These are phyloP conservation scores for Apamea sordens DNA, from an alignment of 2,888 invertebrate genomes.

Conservation along the genomic window DNA sequence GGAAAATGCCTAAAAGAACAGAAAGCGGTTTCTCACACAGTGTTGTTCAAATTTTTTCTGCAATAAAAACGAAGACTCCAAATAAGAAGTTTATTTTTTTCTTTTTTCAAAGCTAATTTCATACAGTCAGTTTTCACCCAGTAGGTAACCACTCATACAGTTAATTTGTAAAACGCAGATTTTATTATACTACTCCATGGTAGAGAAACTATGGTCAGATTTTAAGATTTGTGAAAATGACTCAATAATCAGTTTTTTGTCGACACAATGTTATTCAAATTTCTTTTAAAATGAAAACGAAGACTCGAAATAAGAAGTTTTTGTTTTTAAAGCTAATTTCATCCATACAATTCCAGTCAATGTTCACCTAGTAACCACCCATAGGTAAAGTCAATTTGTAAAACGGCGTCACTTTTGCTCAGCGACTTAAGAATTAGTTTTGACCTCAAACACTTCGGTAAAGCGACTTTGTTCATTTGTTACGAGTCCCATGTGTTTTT, in stretches of 20 bases:
- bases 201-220: too few relatives aligned
- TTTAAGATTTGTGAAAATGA: too few relatives aligned
- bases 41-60: background rate
- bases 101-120: too few relatives aligned
- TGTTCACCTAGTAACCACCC: constrained; percentile 10
- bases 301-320: background rate
- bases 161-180: too few relatives aligned
- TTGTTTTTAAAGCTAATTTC: background rate
- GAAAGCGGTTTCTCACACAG: background rate
- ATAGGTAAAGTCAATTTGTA: constrained; percentile 39
- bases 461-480: constrained; percentile 65
- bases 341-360: background rate
- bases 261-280: background rate
- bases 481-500: constrained; percentile 75
- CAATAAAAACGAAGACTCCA: background rate
- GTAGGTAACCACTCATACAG: too few relatives aligned
- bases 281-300: background rate
- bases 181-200: too few relatives aligned
- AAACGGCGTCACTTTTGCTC: constrained; percentile 52
- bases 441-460: constrained; percentile 61
- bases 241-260: too few relatives aligned
- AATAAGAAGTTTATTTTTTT: background rate
- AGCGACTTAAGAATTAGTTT: constrained; percentile 68
- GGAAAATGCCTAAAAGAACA: background rate
- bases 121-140: too few relatives aligned